Evolutionary conservation across 2,888 invertebrate genomes (phyloP), one percentile per base, ranked within the genome.

Genomic region (Acleris cristana): DNA sequence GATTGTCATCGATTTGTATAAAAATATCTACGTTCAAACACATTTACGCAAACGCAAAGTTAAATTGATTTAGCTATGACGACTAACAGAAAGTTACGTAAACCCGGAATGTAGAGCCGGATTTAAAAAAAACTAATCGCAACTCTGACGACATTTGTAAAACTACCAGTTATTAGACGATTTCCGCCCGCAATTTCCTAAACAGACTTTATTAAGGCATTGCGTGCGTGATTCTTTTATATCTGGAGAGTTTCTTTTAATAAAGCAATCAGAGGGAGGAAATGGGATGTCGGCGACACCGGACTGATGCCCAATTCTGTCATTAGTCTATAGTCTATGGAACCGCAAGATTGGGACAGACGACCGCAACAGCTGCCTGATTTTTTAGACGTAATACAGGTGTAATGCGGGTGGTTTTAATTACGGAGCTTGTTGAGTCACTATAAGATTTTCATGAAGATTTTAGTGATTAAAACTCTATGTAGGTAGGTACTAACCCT

Each of bases 261-360:
- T 86, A 82, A 84, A 84, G 82, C 70, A 74, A 84, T 84, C 78
- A 77, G 53, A 59, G 60, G 74, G 70, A 76, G 81, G 80, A 81
- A 82, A 81, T 80, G 74, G 76, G 76, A 76, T 75, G 74, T 79
- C 75, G 72, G 65, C 72, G 76, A 74, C 73, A 75, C 65, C 51
- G 59, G 34, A 54, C 16, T 44, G 65, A 64, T 68, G 66, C 56
- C 65, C 73, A 78, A 81, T 82, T 76, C 69, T 72, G 68, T 72
- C 71, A 78, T 80, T 77, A 74, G 70, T 65, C 61, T 70, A 69
- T 70, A 34, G 34, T 34, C 34, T 34, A 71, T 72, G 54, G 40
- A 70, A 71, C 71, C 66, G 70, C 74, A 73, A 56, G 44, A 61
- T 59, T 48, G 59, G 65, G 23, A 21, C 54, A 55, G 45, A 54